Percentiles rank a stretch among this genome's conserved stretches.
Evolutionary conservation across 2,888 invertebrate species (phyloP).

Genomic region (Amorpha juglandis): DNA sequence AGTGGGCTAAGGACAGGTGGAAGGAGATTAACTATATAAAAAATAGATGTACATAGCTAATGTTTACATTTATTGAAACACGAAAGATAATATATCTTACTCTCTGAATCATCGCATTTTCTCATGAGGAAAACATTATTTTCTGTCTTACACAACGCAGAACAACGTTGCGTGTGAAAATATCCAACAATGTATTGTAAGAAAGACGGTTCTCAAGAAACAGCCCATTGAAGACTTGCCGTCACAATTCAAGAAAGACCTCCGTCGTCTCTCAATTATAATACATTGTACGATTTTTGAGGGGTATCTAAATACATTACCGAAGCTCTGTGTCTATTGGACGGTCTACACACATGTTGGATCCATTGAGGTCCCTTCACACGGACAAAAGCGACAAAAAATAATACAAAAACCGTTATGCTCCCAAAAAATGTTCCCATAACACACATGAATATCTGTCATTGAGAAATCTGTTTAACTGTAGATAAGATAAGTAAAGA

Average conservation of each 20-base stretch:
- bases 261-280: constrained; percentile 46
- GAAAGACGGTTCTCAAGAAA: constrained; percentile 67
- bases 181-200: constrained; percentile 64
- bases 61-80: not conserved
- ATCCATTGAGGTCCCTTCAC: constrained; percentile 81
- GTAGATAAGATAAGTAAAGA: constrained; percentile 41
- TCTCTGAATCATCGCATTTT: constrained; percentile 25
- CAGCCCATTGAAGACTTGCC: constrained; percentile 72
- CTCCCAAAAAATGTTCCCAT: constrained; percentile 79
- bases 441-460: constrained; percentile 77
- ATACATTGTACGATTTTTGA: constrained; percentile 28
- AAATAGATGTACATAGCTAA: not conserved
- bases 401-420: constrained; percentile 83
- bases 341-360: constrained; percentile 66
- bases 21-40: too few relatives aligned
- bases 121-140: constrained; percentile 31
- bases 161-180: constrained; percentile 70
- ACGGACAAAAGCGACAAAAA: constrained; percentile 81
- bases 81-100: not conserved
- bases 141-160: constrained; percentile 48
- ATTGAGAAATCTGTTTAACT: constrained; percentile 65
- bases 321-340: constrained; percentile 57
- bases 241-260: constrained; percentile 54
- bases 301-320: constrained; percentile 43
- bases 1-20: too few relatives aligned